These are phyloP conservation scores for Agrotis ipsilon DNA, from an alignment of 2,888 invertebrate species.

Conservation along the genomic window DNA sequence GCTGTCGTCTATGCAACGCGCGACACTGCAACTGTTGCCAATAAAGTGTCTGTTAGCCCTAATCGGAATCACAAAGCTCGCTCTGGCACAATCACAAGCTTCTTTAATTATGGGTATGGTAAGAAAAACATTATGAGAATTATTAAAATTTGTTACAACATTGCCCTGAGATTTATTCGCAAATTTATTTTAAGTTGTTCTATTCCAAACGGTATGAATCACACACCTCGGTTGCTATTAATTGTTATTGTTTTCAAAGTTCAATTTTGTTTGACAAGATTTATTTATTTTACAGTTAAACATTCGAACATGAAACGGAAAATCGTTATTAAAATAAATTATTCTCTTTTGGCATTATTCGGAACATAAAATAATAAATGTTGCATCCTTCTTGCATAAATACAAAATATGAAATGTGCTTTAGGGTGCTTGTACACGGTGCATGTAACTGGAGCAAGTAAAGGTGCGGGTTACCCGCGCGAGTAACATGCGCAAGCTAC, in stretches of 20 bases:
- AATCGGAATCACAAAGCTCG: conserved; percentile 9
- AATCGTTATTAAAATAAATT: conserved; percentile 31
- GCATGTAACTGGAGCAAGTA: no score
- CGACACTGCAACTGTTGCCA: neutral
- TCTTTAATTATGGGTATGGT: conserved; percentile 36
- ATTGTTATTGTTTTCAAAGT: conserved; percentile 21
- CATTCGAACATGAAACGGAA: conserved; percentile 22
- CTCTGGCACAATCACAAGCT: conserved; percentile 33
- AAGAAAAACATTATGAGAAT: conserved; percentile 41
- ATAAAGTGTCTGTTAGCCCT: conserved; percentile 1
- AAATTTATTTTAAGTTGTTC: conserved; percentile 28
- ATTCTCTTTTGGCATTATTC: conserved; percentile 31
- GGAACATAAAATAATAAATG: conserved; percentile 26
- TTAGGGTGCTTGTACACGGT: no score
- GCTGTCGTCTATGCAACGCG: no score
- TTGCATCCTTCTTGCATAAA: conserved; percentile 9
- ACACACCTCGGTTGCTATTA: conserved; percentile 24
- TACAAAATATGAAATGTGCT: conserved; percentile 17
- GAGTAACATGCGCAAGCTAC: no score
- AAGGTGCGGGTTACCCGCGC: no score
- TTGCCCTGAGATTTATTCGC: conserved; percentile 35
- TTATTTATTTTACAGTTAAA: conserved; percentile 21
- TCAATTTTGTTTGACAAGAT: conserved; percentile 27
- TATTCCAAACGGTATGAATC: conserved; percentile 23
- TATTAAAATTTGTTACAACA: conserved; percentile 21